Base-by-base conservation (phyloP, 2,888 invertebrate species). In the Trimorus sp. region DNA sequence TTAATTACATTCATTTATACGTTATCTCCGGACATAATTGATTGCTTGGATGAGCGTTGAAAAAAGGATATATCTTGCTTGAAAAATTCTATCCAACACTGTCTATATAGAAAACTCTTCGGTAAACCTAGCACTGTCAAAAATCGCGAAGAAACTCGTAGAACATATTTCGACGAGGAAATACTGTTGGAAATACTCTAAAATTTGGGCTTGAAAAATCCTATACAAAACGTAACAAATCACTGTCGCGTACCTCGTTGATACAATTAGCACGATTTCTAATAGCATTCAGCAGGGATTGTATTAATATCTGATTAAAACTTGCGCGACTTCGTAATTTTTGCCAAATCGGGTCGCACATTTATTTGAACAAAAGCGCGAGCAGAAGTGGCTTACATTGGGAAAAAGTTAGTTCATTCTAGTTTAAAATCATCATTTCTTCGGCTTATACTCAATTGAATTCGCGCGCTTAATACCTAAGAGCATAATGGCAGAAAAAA, bases 381-480 rank as follows among this genome's bases (percentile, higher is more conserved):
- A 77, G 68, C 37, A 45, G 36, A 70, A 81, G 77, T 66, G 48
- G 63, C 78, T 77, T 70, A 63, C 73, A 69, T 73, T 68, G 81
- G 69, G 73, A 69, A 81, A 74, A 81, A 81, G 81, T 81, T 81
- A 77, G 73, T 69, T 81, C 73, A 77, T 77, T 53, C 63, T 58
- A 77, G 73, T 81, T 58, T 73, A 69, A 73, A 81, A 54, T 73
- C 73, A 63, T 77, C 68, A 63, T 77, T 54, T 66, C 76, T 80
- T 66, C 62, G 38, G 49, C 54, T 68, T 63, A 68, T 58, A 73
- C 62, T 77, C 58, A 68, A 71, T 68, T 73, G 48, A 76, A 77
- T 62, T 81, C 66, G 45, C 62, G 71, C 73, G 56, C 49, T 81
- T 77, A 66, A 73, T 77, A 76, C 38, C 51, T 58, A 81, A 63